A percentile compares a stretch with the other conserved stretches of the same genome.
Conservation (phyloP, 2,113 vertebrate genomes). For the Hemiprocne comata region DNA sequence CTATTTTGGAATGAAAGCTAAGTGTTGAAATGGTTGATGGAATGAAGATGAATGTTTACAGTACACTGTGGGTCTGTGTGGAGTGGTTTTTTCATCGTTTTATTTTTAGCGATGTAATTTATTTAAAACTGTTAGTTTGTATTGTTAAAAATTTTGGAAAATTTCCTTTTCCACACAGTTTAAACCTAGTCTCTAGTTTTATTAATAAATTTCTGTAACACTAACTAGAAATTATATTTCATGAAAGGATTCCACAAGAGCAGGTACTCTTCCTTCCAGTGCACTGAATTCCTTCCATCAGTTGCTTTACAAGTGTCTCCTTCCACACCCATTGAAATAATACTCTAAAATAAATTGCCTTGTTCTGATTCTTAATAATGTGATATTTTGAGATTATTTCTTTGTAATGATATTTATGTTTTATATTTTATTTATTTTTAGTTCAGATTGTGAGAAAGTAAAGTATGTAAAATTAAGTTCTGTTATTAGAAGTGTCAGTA, state of each 20-base stretch:
- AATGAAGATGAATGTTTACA: neutral
- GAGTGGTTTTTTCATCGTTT: too few relatives aligned
- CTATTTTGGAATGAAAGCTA: neutral
- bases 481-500: neutral
- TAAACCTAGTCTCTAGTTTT: neutral
- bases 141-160: neutral
- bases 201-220: neutral
- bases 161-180: neutral
- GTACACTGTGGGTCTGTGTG: neutral
- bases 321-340: neutral
- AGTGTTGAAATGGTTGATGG: neutral
- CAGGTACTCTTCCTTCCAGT: neutral
- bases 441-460: neutral
- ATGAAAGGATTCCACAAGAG: neutral
- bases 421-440: neutral
- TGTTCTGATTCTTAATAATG: neutral
- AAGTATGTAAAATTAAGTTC: neutral
- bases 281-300: neutral
- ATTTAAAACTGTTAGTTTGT: neutral
- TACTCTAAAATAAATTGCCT: neutral
- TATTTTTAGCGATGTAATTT: neutral
- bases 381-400: neutral
- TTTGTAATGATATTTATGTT: neutral
- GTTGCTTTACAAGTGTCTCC: neutral
- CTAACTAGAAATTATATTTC: neutral